Conservation (phyloP, 2,888 invertebrate genomes). For the Iphiclides podalirius region DNA sequence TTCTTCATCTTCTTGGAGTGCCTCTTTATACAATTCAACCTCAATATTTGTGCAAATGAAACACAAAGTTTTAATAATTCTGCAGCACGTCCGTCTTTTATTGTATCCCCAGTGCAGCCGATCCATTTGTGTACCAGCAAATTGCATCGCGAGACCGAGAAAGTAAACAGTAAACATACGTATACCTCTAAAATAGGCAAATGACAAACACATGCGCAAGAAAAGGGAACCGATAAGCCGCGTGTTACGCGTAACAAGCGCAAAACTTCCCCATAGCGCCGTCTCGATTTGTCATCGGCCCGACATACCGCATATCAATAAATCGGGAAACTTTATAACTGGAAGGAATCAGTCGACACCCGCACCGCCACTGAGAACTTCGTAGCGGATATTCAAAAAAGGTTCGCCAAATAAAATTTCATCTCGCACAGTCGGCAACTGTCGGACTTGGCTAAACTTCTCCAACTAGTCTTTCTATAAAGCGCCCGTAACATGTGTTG, state of each 20-base stretch:
- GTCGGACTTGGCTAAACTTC: conserved; percentile 53
- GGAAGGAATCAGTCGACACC: conserved; percentile 24
- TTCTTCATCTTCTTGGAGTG: no score
- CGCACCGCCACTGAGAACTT: conserved; percentile 36
- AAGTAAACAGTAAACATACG: no score
- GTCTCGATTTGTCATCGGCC: conserved; percentile 26
- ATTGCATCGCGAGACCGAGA: no score
- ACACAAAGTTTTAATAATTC: no score
- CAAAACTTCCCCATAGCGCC: conserved; percentile 10
- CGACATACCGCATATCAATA: conserved; percentile 25
- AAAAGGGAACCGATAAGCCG: no score
- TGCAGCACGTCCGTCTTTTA: no score
- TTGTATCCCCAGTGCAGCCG: no score
- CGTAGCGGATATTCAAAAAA: conserved; percentile 57
- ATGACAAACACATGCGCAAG: no score
- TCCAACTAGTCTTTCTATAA: conserved; percentile 43
- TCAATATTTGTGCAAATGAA: no score
- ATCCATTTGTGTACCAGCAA: no score
- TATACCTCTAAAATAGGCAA: no score
- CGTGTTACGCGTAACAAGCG: neutral
- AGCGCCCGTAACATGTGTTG: conserved; percentile 71
- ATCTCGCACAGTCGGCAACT: conserved; percentile 51
- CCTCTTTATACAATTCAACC: no score
- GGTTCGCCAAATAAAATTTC: conserved; percentile 61
- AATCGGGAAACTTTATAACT: conserved; percentile 21